Conservation (phyloP, 2,113 vertebrate species). For the Acrocephalus kingi region DNA sequence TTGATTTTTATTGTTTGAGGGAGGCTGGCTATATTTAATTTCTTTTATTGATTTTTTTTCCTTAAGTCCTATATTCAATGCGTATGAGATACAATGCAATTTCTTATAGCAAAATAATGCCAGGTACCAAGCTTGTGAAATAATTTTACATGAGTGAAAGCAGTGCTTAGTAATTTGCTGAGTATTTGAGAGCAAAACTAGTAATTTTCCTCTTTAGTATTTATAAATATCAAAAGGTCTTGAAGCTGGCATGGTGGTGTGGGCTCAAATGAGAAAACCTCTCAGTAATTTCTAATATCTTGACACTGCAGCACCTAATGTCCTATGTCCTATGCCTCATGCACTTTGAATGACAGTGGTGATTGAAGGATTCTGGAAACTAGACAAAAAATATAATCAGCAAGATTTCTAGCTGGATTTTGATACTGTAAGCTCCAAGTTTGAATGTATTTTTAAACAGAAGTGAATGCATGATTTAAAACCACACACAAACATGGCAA, state of each 20-base stretch:
- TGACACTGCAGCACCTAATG: background rate
- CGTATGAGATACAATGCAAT: slow-evolving; percentile 61
- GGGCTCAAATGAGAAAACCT: slow-evolving; percentile 28
- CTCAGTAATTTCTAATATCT: slow-evolving; percentile 29
- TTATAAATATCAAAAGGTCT: slow-evolving; percentile 58
- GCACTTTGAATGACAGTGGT: slow-evolving; percentile 31
- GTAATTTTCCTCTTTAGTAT: slow-evolving; percentile 61
- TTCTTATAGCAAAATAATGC: slow-evolving; percentile 58
- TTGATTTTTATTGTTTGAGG: slow-evolving; percentile 73
- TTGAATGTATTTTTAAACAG: background rate
- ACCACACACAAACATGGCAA: background rate
- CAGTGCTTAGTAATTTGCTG: slow-evolving; percentile 56
- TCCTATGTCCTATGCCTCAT: background rate
- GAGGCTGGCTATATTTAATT: slow-evolving; percentile 71
- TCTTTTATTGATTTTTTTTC: slow-evolving; percentile 67
- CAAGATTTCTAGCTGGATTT: background rate
- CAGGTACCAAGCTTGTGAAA: slow-evolving; percentile 30
- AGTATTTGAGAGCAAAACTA: slow-evolving; percentile 58
- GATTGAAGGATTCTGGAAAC: background rate
- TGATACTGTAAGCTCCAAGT: slow-evolving; percentile 6
- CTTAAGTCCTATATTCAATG: slow-evolving; percentile 56
- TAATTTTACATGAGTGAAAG: slow-evolving; percentile 60
- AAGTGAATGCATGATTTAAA: background rate
- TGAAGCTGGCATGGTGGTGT: background rate
- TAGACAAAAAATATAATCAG: background rate